phyloP scores from a whole-genome alignment of 2,113 vertebrate species.

The Alligator mississippiensis region DNA sequence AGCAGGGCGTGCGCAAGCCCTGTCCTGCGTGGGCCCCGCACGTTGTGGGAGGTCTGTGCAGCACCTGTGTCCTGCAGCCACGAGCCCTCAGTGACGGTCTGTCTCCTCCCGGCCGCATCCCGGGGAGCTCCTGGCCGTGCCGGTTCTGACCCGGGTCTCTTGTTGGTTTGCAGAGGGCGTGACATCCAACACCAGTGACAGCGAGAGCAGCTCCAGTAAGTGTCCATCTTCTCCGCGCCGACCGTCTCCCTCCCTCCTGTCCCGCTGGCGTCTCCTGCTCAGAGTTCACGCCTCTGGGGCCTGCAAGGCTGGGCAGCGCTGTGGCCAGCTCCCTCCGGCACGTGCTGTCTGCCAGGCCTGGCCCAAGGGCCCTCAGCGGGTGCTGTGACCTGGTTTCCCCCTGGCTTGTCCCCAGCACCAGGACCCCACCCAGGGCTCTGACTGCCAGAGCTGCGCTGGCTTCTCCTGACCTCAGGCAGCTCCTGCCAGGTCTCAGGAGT shows the following conservation, averaged over 20 bases:
- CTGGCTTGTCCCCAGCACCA: no score
- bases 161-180: constrained; percentile 92
- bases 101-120: constrained; percentile 8
- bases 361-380: background rate
- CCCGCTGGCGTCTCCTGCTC: constrained; percentile 33
- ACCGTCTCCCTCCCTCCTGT: constrained; percentile 18
- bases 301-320: constrained; percentile 47
- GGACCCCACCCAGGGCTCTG: no score
- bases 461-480: background rate
- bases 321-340: constrained; percentile 5
- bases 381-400: no score
- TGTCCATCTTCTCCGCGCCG: constrained; percentile 55
- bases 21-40: no score
- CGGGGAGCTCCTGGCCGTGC: constrained; percentile 39
- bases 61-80: background rate
- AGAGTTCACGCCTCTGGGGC: constrained; percentile 57
- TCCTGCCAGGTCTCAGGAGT: background rate
- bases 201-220: constrained; percentile 99
- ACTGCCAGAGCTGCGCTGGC: background rate
- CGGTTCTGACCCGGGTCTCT: constrained; percentile 76
- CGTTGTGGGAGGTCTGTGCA: no score
- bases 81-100: background rate
- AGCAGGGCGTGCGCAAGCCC: no score
- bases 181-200: constrained; percentile 99
- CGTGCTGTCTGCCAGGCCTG: background rate